Percentiles rank a stretch among this genome's conserved stretches.
phyloP scores from a whole-genome alignment of 37 sponge, comb jelly and placozoan species.

The Geodia barretti region DNA sequence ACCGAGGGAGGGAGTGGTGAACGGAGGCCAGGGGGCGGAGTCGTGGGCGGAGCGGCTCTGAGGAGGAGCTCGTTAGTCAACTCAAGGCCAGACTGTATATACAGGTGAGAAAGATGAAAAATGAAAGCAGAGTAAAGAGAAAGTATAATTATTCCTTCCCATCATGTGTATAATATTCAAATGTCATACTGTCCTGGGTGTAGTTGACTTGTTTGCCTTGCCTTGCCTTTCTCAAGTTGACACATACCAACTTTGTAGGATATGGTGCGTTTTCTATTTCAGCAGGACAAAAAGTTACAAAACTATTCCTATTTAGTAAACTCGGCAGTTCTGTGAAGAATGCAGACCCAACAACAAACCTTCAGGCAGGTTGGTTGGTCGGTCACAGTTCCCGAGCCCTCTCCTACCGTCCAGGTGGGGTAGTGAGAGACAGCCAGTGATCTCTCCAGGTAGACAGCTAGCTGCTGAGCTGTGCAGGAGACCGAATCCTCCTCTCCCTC shows the following conservation, averaged over 20 bases:
- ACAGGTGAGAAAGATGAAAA: too few relatives aligned
- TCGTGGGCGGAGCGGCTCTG: not conserved
- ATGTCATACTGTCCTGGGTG: too few relatives aligned
- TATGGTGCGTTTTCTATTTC: too few relatives aligned
- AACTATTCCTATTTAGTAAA: not conserved
- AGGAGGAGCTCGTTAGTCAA: not conserved
- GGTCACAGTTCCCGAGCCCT: too few relatives aligned
- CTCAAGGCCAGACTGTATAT: not conserved
- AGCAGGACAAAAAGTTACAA: not conserved
- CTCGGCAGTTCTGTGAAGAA: not conserved
- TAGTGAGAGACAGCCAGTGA: conserved; percentile 41
- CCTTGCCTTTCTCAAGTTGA: too few relatives aligned
- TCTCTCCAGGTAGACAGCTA: conserved; percentile 6
- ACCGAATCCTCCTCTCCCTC: not conserved
- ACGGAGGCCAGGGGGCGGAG: too few relatives aligned
- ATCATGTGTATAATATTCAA: too few relatives aligned
- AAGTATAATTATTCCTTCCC: too few relatives aligned
- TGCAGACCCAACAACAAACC: not conserved
- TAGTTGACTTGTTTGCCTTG: too few relatives aligned
- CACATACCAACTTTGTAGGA: too few relatives aligned
- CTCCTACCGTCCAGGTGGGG: conserved; percentile 11
- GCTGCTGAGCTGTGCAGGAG: conserved; percentile 18
- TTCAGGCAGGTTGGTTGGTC: not conserved
- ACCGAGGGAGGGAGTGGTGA: not conserved
- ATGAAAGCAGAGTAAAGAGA: too few relatives aligned